phyloP scores from a whole-genome alignment of 2,797 vertebrate species.

The Pseudochirops corinnae region DNA sequence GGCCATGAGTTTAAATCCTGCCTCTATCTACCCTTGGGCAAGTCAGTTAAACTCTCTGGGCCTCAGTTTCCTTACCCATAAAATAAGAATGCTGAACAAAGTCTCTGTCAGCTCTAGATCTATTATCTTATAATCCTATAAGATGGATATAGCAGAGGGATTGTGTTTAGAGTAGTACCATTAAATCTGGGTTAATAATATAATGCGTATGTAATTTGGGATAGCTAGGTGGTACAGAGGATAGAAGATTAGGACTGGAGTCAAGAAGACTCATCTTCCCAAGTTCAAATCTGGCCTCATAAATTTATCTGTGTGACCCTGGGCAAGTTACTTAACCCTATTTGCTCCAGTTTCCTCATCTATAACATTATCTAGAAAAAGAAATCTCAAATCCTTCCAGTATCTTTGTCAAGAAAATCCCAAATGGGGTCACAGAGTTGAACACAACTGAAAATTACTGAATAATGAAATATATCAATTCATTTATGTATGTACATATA shows the following conservation, averaged over 20 bases:
- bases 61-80: not conserved
- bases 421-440: not conserved
- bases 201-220: not conserved
- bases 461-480: not conserved
- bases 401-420: not conserved
- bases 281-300: too few relatives aligned
- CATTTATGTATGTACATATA: not conserved
- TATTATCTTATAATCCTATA: not conserved
- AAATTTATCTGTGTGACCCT: too few relatives aligned
- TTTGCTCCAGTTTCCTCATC: too few relatives aligned
- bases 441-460: not conserved
- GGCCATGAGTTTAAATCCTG: not conserved
- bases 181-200: not conserved
- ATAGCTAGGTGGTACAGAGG: not conserved
- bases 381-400: too few relatives aligned
- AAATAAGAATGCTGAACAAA: not conserved
- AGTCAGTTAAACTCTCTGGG: not conserved
- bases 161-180: not conserved
- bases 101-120: not conserved
- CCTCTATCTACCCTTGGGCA: not conserved
- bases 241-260: not conserved
- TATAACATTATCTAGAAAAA: too few relatives aligned
- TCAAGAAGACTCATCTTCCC: too few relatives aligned
- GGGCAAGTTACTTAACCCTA: too few relatives aligned
- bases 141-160: not conserved